Percentiles rank a stretch among this genome's conserved stretches.
phyloP scores from a whole-genome alignment of 2,888 invertebrate genomes.

The Pollenia amentaria region DNA sequence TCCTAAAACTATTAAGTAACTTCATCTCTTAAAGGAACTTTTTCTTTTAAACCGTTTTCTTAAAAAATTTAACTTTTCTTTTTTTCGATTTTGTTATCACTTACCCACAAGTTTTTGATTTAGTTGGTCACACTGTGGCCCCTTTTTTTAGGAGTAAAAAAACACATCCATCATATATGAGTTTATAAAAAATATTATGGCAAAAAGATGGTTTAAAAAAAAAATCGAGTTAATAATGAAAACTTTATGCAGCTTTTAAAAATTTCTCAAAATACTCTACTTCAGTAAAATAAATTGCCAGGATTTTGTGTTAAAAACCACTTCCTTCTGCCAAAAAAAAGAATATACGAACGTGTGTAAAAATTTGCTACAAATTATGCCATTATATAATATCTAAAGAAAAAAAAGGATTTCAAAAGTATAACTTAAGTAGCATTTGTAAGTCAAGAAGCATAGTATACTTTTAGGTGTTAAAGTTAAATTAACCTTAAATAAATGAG shows the following conservation, averaged over 20 bases:
- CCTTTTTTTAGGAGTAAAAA: not conserved
- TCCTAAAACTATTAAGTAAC: no score
- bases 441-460: constrained; percentile 64
- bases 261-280: constrained; percentile 8
- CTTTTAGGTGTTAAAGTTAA: constrained; percentile 68
- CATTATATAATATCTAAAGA: constrained; percentile 37
- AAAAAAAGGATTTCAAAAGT: constrained; percentile 37
- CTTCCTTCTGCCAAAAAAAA: constrained; percentile 6
- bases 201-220: constrained; percentile 36
- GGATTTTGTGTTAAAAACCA: constrained; percentile 62
- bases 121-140: constrained; percentile 35
- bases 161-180: constrained; percentile 34
- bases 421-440: constrained; percentile 67
- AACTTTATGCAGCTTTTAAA: constrained; percentile 51
- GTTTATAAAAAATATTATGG: constrained; percentile 33
- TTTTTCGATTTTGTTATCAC: no score
- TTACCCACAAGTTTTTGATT: not conserved
- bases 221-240: constrained; percentile 65
- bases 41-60: no score
- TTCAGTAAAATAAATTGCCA: constrained; percentile 66
- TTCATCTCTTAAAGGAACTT: no score
- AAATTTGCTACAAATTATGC: constrained; percentile 63
- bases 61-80: no score
- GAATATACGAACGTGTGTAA: not conserved
- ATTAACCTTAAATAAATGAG: constrained; percentile 65